Percentiles rank a stretch among this genome's conserved stretches.
Evolutionary conservation across 2,888 invertebrate species (phyloP).

Genomic region (Nipponacmea schrenckii): DNA sequence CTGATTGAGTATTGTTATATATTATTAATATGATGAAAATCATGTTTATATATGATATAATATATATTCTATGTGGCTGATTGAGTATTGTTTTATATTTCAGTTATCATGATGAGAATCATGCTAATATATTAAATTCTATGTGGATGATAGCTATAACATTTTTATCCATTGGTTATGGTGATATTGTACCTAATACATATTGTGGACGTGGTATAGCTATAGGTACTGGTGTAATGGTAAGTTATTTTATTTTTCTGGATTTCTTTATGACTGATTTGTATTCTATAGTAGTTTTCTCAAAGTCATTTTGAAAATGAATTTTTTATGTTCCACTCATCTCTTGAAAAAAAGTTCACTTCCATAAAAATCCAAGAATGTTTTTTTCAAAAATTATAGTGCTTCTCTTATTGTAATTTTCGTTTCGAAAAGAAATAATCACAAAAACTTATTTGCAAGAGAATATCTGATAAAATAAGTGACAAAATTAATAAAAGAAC

Average conservation of each 20-base stretch:
- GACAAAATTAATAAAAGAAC: too few relatives aligned
- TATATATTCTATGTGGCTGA: constrained; percentile 79
- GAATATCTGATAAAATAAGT: too few relatives aligned
- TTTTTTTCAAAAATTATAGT: too few relatives aligned
- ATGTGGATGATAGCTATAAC: constrained; percentile 99
- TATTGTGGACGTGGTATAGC: constrained; percentile 99
- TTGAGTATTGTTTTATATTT: constrained; percentile 81
- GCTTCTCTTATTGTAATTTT: too few relatives aligned
- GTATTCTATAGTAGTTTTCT: constrained; percentile 9
- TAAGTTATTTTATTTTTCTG: constrained; percentile 69
- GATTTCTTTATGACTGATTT: background rate
- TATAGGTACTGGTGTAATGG: constrained; percentile 99
- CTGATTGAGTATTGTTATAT: constrained; percentile 37
- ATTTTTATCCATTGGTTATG: constrained; percentile 99
- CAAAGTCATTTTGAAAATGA: constrained; percentile 6
- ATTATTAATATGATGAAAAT: constrained; percentile 97
- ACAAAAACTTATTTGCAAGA: too few relatives aligned
- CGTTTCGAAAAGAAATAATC: too few relatives aligned
- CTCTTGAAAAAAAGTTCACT: too few relatives aligned
- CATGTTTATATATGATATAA: constrained; percentile 96
- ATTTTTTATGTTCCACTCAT: background rate
- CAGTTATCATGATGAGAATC: constrained; percentile 98
- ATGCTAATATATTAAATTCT: constrained; percentile 95
- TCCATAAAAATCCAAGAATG: too few relatives aligned
- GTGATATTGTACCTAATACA: constrained; percentile 98